Conservation (phyloP, 2,888 invertebrate genomes). For the Trisateles emortualis region DNA sequence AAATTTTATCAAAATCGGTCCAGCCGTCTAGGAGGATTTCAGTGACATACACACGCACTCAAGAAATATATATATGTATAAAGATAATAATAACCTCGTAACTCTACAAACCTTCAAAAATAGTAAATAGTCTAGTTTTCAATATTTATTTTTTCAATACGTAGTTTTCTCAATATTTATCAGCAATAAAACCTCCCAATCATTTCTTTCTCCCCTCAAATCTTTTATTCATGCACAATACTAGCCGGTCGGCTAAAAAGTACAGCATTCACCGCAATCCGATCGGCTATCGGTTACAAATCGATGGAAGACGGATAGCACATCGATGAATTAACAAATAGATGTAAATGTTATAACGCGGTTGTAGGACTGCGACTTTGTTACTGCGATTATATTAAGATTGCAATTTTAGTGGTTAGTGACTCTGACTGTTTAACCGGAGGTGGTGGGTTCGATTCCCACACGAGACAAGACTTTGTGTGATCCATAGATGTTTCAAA, state of each 20-base stretch:
- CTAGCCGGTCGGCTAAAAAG: constrained; percentile 5
- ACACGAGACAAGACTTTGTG: too few relatives aligned
- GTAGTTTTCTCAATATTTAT: not conserved
- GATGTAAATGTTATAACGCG: constrained; percentile 60
- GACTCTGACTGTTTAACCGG: too few relatives aligned
- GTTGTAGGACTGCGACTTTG: constrained; percentile 19
- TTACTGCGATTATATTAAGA: constrained; percentile 2
- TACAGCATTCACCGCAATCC: constrained; percentile 4
- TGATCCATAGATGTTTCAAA: too few relatives aligned
- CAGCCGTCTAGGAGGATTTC: too few relatives aligned
- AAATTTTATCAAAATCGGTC: too few relatives aligned
- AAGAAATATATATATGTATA: too few relatives aligned
- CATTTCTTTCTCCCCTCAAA: constrained; percentile 9
- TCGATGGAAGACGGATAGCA: constrained; percentile 53
- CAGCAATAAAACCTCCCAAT: not conserved
- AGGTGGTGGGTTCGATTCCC: too few relatives aligned
- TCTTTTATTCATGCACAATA: constrained; percentile 18
- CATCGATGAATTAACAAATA: constrained; percentile 60
- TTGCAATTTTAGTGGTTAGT: too few relatives aligned
- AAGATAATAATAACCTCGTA: too few relatives aligned
- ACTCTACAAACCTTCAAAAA: too few relatives aligned
- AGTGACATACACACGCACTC: too few relatives aligned
- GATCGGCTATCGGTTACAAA: constrained; percentile 24
- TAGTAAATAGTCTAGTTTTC: not conserved
- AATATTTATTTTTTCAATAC: not conserved